These are phyloP conservation scores for Steinernema hermaphroditum DNA, from an alignment of 2,888 invertebrate genomes.

Conservation along the genomic window DNA sequence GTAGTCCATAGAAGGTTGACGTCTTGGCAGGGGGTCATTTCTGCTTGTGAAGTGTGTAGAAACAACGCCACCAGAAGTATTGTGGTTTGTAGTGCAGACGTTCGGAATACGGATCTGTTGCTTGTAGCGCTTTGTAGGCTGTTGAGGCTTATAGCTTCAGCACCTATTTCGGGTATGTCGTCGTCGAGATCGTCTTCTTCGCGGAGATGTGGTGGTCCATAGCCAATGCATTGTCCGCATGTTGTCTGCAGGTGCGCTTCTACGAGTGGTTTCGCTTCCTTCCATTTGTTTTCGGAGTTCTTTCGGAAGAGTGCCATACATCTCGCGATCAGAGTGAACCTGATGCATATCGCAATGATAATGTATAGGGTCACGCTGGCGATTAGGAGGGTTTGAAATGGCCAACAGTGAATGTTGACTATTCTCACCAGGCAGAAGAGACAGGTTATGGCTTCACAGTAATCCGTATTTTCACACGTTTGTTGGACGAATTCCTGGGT, in stretches of 20 bases:
- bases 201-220: not conserved
- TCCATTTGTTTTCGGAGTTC: not conserved
- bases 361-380: too few species aligned
- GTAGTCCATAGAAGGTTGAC: not conserved
- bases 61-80: not conserved
- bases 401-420: conserved; percentile 33
- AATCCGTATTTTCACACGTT: conserved; percentile 16
- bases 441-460: conserved; percentile 32
- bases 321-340: not conserved
- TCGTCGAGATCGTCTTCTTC: not conserved
- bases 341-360: not conserved
- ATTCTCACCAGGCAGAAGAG: conserved; percentile 21
- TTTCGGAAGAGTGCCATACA: too few species aligned
- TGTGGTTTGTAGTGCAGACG: not conserved
- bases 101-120: not conserved
- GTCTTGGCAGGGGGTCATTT: not conserved
- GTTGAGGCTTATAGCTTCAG: too few species aligned
- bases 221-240: not conserved
- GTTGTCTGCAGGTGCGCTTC: not conserved
- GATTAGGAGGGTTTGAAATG: conserved; percentile 8
- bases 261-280: not conserved
- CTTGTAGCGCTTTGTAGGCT: too few species aligned
- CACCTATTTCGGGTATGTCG: not conserved
- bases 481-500: not conserved
- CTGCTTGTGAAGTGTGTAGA: not conserved